Evolutionary conservation across 2,888 invertebrate species (phyloP).

Genomic region (Amphipyra tragopoginis): DNA sequence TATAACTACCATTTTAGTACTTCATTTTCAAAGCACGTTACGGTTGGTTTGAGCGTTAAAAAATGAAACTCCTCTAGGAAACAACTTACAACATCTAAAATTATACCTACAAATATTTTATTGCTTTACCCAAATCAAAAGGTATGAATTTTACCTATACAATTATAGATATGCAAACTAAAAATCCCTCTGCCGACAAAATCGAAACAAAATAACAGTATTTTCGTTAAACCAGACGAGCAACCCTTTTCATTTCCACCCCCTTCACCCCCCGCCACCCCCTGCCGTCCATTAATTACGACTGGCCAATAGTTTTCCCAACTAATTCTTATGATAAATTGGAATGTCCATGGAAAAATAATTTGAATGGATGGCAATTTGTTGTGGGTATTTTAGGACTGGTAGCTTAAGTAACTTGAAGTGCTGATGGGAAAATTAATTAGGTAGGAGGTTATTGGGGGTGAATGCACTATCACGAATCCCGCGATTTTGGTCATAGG

Average conservation of each 20-base stretch:
- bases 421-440: too few relatives aligned
- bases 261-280: constrained; percentile 5
- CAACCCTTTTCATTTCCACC: constrained; percentile 54
- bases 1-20: too few relatives aligned
- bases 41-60: too few relatives aligned
- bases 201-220: constrained; percentile 54
- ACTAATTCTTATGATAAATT: constrained; percentile 68
- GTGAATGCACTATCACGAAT: too few relatives aligned
- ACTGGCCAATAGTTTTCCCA: constrained; percentile 66
- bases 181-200: constrained; percentile 33
- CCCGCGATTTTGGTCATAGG: too few relatives aligned
- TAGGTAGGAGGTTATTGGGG: too few relatives aligned
- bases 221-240: constrained; percentile 49
- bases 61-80: too few relatives aligned
- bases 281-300: constrained; percentile 64
- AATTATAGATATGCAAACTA: constrained; percentile 1
- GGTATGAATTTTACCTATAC: neutral
- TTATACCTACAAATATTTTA: too few relatives aligned
- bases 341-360: constrained; percentile 41
- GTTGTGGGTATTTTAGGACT: too few relatives aligned
- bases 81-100: too few relatives aligned
- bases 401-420: too few relatives aligned
- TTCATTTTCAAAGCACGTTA: too few relatives aligned
- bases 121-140: constrained; percentile 13
- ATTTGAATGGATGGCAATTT: neutral